Percentiles rank a stretch among this genome's conserved stretches.
phyloP scores from a whole-genome alignment of 2,888 invertebrate genomes.

The Pachycephus smyrnensis region DNA sequence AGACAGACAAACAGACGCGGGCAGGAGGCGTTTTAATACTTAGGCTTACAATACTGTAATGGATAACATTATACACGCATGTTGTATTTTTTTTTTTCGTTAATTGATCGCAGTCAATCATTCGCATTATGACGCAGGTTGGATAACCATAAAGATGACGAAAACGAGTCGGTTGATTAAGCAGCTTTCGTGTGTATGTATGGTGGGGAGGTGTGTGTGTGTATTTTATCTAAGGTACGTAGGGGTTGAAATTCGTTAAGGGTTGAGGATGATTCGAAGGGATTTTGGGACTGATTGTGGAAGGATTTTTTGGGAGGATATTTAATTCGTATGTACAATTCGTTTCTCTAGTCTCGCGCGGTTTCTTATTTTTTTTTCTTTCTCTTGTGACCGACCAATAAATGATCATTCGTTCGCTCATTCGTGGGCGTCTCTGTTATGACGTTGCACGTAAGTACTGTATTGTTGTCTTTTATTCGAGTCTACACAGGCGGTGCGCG shows the following conservation, averaged over 20 bases:
- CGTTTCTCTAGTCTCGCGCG: conserved; percentile 42
- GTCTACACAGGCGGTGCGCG: background rate
- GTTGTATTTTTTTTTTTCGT: conserved; percentile 26
- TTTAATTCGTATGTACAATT: conserved; percentile 51
- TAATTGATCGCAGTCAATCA: conserved; percentile 29
- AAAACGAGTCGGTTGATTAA: conserved; percentile 46
- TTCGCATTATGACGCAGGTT: conserved; percentile 33
- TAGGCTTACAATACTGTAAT: conserved; percentile 60
- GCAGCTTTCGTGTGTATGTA: conserved; percentile 26
- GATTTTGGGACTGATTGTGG: conserved; percentile 1
- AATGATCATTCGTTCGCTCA: conserved; percentile 21
- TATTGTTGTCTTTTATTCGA: background rate
- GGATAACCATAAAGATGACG: conserved; percentile 33
- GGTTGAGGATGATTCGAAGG: background rate
- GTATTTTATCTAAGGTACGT: background rate
- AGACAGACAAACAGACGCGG: conserved; percentile 44
- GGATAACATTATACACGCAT: conserved; percentile 52
- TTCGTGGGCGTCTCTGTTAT: conserved; percentile 24
- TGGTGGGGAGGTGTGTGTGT: background rate
- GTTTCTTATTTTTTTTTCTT: conserved; percentile 23
- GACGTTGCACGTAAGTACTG: too few relatives aligned
- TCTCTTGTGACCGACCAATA: conserved; percentile 18
- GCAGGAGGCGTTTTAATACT: conserved; percentile 52
- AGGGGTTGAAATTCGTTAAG: background rate
- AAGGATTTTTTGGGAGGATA: background rate